A percentile compares a stretch with the other conserved stretches of the same genome.
phyloP scores from a whole-genome alignment of 1,140 invertebrate genomes.

The Drosophila kikkawai region DNA sequence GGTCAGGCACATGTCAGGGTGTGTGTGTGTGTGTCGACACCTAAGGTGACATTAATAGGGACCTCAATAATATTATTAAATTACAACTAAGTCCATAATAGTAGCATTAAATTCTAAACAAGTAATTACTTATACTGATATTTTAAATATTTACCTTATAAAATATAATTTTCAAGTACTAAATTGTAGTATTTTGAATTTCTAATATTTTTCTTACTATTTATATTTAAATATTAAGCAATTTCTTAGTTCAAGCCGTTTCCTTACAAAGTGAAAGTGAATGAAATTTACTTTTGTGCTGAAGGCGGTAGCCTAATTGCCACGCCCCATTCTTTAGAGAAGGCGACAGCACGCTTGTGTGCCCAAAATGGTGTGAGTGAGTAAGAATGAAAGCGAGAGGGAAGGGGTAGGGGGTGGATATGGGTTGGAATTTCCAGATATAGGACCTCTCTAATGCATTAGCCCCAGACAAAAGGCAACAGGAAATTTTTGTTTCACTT shows the following conservation, averaged over 20 bases:
- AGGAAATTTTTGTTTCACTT: conserved; percentile 52
- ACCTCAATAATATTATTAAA: no score
- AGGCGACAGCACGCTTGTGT: conserved; percentile 56
- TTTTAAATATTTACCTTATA: neutral
- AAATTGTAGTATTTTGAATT: neutral
- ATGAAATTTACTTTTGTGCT: conserved; percentile 16
- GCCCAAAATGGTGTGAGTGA: conserved; percentile 41
- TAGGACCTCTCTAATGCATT: conserved; percentile 56
- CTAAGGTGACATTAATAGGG: neutral
- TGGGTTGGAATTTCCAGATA: conserved; percentile 12
- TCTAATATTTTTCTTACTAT: neutral
- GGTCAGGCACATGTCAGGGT: conserved; percentile 16
- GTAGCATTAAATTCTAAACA: neutral
- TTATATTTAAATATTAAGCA: neutral
- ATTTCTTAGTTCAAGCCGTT: neutral
- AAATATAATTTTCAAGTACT: neutral
- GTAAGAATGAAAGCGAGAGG: conserved; percentile 9
- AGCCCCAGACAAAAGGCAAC: conserved; percentile 53
- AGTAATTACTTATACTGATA: neutral
- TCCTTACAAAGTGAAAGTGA: conserved; percentile 23
- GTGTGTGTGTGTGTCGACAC: conserved; percentile 3
- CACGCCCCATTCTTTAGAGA: conserved; percentile 48
- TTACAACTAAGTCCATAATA: no score
- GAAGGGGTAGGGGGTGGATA: neutral
- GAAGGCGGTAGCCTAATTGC: conserved; percentile 63